Conservation (phyloP, 2,113 vertebrate genomes). For the Puntigrus tetrazona region DNA sequence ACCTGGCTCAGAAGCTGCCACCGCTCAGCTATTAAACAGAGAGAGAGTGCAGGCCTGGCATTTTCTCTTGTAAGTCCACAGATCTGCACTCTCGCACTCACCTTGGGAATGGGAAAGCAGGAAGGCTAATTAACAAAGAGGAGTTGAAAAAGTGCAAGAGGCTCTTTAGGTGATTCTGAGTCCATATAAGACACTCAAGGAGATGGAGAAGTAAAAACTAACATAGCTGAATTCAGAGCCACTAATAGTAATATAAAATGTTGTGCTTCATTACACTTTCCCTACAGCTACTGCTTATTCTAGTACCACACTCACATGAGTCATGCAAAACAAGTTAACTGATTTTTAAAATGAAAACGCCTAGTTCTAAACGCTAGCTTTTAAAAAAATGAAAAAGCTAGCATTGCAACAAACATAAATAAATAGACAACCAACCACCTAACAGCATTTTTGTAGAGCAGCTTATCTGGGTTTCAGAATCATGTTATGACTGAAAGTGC, state of each 20-base stretch:
- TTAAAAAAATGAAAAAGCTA: neutral
- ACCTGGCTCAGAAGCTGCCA: conserved; percentile 56
- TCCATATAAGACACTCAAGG: conserved; percentile 34
- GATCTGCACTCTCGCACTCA: conserved; percentile 73
- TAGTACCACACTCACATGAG: neutral
- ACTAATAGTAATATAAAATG: neutral
- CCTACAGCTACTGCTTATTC: neutral
- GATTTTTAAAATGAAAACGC: conserved; percentile 26
- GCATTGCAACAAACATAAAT: conserved; percentile 25
- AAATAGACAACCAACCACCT: neutral
- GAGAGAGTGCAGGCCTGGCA: conserved; percentile 64
- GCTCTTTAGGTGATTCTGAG: conserved; percentile 45
- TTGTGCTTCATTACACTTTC: neutral
- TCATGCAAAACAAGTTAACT: too few relatives aligned
- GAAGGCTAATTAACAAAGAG: conserved; percentile 73
- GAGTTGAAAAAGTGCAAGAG: conserved; percentile 69
- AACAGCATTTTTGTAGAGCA: neutral
- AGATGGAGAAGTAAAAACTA: conserved; percentile 52
- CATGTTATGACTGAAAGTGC: neutral
- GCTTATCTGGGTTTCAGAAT: neutral
- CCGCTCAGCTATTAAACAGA: conserved; percentile 40
- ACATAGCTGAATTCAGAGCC: neutral
- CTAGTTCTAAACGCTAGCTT: too few relatives aligned
- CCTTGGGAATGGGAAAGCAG: conserved; percentile 76
- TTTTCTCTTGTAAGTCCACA: conserved; percentile 75